Evolutionary conservation across 1,140 invertebrate genomes (phyloP), one percentile per base, ranked within the genome.

Genomic region (Pogonognathellus flavescens): DNA sequence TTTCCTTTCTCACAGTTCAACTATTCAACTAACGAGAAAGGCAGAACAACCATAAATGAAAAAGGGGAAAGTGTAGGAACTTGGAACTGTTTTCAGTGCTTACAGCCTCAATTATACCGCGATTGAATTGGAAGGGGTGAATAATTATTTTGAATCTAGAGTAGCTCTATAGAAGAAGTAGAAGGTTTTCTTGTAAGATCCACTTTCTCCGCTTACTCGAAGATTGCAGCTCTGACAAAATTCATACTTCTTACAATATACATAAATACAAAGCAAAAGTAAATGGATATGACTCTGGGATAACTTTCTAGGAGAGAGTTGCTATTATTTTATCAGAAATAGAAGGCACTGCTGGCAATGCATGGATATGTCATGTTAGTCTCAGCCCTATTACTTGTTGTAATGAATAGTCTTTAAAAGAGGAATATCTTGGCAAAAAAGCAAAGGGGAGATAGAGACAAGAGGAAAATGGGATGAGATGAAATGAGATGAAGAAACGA

Each of bases 71-170:
- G 70, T 18, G 31, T 49, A 41, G 41, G 9, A 31, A 41, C 14
- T 11, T 50, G 31, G 31, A n/a, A 76, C 41, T 76, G 31, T 76
- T 14, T 31, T 76, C 41, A n/a, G 49, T 76, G 41, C 70, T 49
- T 76, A 49, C 25, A 76, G 70, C 16, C 14, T 50, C 25, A 31
- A 57, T 16, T n/a, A 31, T 41, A 76, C 41, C 41, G 70, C 31
- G 25, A 76, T 76, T 76, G 70, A 76, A 76, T 76, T 76, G 70
- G 70, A 76, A 70, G 49, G 70, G 70, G 70, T 76, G 70, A 25
- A 76, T 76, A 76, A 76, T 76, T 76, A 76, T 76, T 76, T 76
- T 76, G 70, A 76, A 76, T 76, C 70, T 76, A 50, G 70, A 76
- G 49, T 18, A 50, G 53, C 31, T 41, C 1, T 41, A 41, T n/a